Base-by-base conservation (phyloP, 1,140 invertebrate genomes). In the Bombus affinis region DNA sequence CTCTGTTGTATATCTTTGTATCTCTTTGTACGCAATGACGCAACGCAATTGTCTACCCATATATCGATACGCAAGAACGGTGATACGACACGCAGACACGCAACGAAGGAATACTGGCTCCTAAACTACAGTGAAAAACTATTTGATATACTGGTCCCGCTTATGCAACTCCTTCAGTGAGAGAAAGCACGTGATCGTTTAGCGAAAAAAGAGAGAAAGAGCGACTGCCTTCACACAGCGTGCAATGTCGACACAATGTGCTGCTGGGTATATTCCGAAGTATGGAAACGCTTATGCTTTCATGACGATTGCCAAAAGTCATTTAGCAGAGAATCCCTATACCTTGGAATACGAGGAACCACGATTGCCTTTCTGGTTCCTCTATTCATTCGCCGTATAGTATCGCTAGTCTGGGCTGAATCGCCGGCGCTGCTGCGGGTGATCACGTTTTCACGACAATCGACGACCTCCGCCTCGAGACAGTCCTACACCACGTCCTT, bases 401-500 rank as follows among this genome's bases (percentile, higher is more conserved):
- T 57, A 42, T 53, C 53, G 88, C 81, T 89, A 81, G 59, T 78
- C 12, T 86, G 83, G 79, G 85, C 81, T 82, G 85, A 86, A 80
- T 62, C 47, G 66, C 39, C 73, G 86, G 66, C 53, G 71, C 81
- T 90, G 78, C 44, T 89, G 85, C 68, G 81, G 73, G 81, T 72
- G 65, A 77, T 47, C 28, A 84, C 42, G 47, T 62, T 68, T 86
- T 80, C 71, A 85, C 59, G 73, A 84, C 70, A 77, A 28, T 39
- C 87, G 81, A 90, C 59, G 72, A 88, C 42, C 73, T 68, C 57
- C 53, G 78, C 28, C 73, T 81, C 73, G 78, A 66, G 78, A 89
- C 78, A 57, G 83, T 85, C 72, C 76, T 85, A 15, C 57, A 78
- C 77, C 57, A 42, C 84, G 89, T 90, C 83, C 89, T 90, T 90